These are phyloP conservation scores for Aphidius colemani DNA, from an alignment of 2,888 invertebrate genomes.

Conservation along the genomic window DNA sequence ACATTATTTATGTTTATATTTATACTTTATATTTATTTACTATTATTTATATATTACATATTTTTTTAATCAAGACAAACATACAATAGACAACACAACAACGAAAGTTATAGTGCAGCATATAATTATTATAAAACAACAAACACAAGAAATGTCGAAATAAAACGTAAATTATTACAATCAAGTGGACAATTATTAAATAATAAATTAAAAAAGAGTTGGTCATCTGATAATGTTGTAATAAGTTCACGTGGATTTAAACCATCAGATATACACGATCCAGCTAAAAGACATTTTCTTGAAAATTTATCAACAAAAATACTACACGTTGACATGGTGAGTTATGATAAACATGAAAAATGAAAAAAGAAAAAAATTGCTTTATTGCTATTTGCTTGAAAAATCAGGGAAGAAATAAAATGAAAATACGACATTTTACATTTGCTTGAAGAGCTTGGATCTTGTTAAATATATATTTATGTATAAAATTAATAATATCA, in stretches of 20 bases:
- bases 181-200: slow-evolving; percentile 29
- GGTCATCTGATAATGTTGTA: slow-evolving; percentile 58
- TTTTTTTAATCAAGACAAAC: slow-evolving; percentile 33
- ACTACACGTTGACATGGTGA: slow-evolving; percentile 82
- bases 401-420: neutral
- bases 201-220: slow-evolving; percentile 49
- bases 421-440: neutral
- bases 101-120: slow-evolving; percentile 40
- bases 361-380: slow-evolving; percentile 41
- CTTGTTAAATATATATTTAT: neutral
- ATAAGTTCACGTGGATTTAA: slow-evolving; percentile 72
- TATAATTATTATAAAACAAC: slow-evolving; percentile 36
- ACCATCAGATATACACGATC: slow-evolving; percentile 84
- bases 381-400: slow-evolving; percentile 3
- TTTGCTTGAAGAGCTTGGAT: neutral
- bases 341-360: slow-evolving; percentile 61
- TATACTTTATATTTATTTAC: slow-evolving; percentile 10
- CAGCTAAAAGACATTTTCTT: slow-evolving; percentile 78
- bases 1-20: slow-evolving; percentile 28
- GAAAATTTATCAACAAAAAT: slow-evolving; percentile 80
- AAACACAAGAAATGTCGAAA: slow-evolving; percentile 47
- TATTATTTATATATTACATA: no score
- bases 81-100: slow-evolving; percentile 40
- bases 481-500: neutral
- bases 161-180: slow-evolving; percentile 36